Evolutionary conservation across 2,113 vertebrate species (phyloP).

Genomic region (Trachemys scripta): DNA sequence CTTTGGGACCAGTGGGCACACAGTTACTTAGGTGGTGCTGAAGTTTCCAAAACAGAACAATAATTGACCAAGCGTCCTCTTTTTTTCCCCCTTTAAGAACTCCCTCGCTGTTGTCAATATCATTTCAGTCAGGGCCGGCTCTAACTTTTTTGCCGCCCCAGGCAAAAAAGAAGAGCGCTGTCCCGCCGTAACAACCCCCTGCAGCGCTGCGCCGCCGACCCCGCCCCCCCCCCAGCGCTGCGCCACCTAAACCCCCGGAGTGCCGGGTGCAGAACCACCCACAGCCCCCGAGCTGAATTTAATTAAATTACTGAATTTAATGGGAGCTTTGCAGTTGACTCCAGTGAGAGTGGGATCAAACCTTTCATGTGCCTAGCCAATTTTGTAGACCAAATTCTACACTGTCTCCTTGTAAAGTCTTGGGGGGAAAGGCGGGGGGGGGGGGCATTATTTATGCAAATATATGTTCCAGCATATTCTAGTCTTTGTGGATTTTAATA

Average conservation of each 20-base stretch:
- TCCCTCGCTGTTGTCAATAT: not conserved
- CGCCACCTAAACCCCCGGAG: too few species aligned
- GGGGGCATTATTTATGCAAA: not conserved
- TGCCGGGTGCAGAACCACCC: too few species aligned
- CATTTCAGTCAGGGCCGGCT: not conserved
- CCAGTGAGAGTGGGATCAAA: not conserved
- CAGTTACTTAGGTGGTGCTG: not conserved
- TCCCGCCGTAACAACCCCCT: too few species aligned
- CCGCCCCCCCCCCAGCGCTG: too few species aligned
- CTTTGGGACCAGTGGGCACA: not conserved
- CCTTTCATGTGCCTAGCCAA: not conserved
- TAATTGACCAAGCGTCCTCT: not conserved
- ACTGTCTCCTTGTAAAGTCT: not conserved
- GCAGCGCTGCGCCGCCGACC: too few species aligned
- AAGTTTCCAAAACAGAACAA: not conserved
- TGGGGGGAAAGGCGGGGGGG: not conserved
- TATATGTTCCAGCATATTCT: not conserved
- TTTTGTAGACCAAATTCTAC: not conserved
- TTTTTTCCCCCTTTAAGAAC: not conserved
- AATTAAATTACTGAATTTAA: not conserved
- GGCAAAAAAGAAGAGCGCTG: too few species aligned
- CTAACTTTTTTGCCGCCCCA: too few species aligned
- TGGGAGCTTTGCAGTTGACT: not conserved
- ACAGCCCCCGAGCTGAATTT: too few species aligned
- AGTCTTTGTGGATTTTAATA: constrained; percentile 3